Conservation (phyloP, 2,888 invertebrate genomes). For the Drosophila picticornis region DNA sequence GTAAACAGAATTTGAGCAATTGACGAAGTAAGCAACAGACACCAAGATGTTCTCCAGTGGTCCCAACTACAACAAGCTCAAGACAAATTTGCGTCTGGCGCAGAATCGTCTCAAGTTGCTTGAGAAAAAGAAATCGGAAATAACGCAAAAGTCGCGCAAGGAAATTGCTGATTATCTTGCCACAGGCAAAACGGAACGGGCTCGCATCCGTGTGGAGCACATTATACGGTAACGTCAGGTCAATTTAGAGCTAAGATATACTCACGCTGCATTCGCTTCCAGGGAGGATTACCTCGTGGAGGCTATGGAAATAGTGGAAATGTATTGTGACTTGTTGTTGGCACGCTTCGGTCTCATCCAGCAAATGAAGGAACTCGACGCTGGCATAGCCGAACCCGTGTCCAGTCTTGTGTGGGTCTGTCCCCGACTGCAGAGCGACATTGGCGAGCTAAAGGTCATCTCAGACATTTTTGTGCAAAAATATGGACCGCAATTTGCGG, state of each 20-base stretch:
- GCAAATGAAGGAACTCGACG: constrained; percentile 98
- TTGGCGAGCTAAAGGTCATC: constrained; percentile 92
- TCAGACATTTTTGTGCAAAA: constrained; percentile 94
- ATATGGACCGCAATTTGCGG: constrained; percentile 97
- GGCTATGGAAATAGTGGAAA: constrained; percentile 99
- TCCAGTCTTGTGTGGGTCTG: constrained; percentile 97
- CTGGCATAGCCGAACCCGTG: constrained; percentile 97
- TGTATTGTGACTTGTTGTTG: constrained; percentile 98
- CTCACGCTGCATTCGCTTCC: not conserved
- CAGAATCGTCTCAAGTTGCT: constrained; percentile 97
- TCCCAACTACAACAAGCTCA: constrained; percentile 97
- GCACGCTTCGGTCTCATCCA: constrained; percentile 98
- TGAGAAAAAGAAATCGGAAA: constrained; percentile 98
- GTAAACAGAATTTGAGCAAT: constrained; percentile 21
- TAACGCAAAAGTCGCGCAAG: constrained; percentile 95
- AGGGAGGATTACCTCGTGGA: constrained; percentile 99
- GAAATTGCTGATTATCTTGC: constrained; percentile 99
- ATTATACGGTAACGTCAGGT: constrained; percentile 91
- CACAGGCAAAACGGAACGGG: constrained; percentile 93
- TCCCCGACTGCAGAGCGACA: constrained; percentile 94
- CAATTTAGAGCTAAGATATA: not conserved
- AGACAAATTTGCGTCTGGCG: constrained; percentile 97
- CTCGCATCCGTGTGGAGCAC: constrained; percentile 98
- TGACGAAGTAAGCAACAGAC: constrained; percentile 20
- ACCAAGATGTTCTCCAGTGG: constrained; percentile 93